Evolutionary conservation across 2,113 vertebrate species (phyloP).

Genomic region (Alethe castanea): DNA sequence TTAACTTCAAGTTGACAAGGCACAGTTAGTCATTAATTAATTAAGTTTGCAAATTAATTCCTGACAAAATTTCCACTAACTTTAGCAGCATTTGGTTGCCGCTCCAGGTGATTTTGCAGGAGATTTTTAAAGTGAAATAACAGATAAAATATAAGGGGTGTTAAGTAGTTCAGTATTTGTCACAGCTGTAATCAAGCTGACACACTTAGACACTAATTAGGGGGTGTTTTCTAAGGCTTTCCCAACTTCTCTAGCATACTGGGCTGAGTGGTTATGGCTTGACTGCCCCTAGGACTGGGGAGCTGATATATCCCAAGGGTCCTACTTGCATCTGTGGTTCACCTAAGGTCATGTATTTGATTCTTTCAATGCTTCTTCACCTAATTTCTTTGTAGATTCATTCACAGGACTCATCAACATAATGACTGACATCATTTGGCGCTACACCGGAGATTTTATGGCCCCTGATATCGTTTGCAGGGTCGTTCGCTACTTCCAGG

Average conservation of each 20-base stretch:
- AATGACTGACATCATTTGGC: slow-evolving; percentile 79
- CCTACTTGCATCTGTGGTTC: not conserved
- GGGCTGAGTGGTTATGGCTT: rapidly evolving
- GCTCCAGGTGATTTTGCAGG: not conserved
- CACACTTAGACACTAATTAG: not conserved
- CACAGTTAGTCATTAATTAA: not conserved
- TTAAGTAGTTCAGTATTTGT: not conserved
- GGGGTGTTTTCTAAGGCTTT: not conserved
- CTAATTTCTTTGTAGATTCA: slow-evolving; percentile 57
- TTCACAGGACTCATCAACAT: slow-evolving; percentile 78
- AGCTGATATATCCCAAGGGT: not conserved
- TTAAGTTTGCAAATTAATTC: not conserved
- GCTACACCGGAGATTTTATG: slow-evolving; percentile 78
- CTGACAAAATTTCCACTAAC: not conserved
- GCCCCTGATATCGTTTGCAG: slow-evolving; percentile 76
- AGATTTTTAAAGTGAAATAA: not conserved
- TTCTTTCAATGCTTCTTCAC: not conserved
- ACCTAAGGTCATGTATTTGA: not conserved
- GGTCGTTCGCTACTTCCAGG: slow-evolving; percentile 74
- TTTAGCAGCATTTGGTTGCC: not conserved
- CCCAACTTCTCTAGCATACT: not conserved
- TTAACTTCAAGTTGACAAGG: slow-evolving; percentile 14
- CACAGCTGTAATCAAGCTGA: not conserved
- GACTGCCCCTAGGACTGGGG: no score
- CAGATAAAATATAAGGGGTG: not conserved